Percentiles rank a stretch among this genome's conserved stretches.
Evolutionary conservation across 2,797 vertebrate species (phyloP).

Genomic region (Galaxias olidus): DNA sequence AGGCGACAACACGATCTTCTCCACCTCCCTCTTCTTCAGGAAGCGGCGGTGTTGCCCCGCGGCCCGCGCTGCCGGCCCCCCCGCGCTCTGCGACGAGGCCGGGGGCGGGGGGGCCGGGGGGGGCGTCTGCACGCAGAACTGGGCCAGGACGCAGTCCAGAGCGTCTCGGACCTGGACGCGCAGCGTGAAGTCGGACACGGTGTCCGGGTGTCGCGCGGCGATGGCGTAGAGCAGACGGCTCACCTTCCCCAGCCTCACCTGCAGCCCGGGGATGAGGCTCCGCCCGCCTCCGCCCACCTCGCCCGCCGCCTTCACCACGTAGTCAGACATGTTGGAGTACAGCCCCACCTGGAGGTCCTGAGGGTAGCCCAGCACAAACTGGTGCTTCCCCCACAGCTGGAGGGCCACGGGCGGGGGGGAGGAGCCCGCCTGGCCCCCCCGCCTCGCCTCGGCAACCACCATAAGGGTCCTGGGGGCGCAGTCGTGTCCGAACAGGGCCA

Average conservation of each 20-base stretch:
- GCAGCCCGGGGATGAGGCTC: slow-evolving; percentile 84
- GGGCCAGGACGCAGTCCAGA: slow-evolving; percentile 86
- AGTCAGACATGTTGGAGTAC: slow-evolving; percentile 95
- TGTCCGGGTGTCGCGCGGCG: slow-evolving; percentile 77
- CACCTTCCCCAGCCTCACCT: slow-evolving; percentile 91
- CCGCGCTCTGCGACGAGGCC: slow-evolving; percentile 61
- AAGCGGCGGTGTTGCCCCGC: slow-evolving; percentile 83
- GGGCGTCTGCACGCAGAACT: slow-evolving; percentile 95
- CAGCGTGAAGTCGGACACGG: slow-evolving; percentile 90
- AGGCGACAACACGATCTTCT: slow-evolving; percentile 92
- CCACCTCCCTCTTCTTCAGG: slow-evolving; percentile 93
- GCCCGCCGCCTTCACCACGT: slow-evolving; percentile 79
- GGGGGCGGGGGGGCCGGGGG: slow-evolving; percentile 88
- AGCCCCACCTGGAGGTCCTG: slow-evolving; percentile 91
- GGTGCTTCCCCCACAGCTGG: slow-evolving; percentile 96
- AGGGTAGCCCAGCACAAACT: slow-evolving; percentile 83
- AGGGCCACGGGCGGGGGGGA: slow-evolving; percentile 83
- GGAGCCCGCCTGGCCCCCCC: slow-evolving; percentile 81
- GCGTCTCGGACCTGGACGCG: slow-evolving; percentile 91
- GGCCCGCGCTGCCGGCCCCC: slow-evolving; percentile 69
- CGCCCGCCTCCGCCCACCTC: slow-evolving; percentile 81
- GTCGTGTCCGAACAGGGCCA: slow-evolving; percentile 93
- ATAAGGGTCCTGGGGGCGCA: slow-evolving; percentile 90
- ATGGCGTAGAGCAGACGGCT: slow-evolving; percentile 90
- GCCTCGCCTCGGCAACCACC: slow-evolving; percentile 58